A percentile compares a stretch with the other conserved stretches of the same genome.
phyloP scores from a whole-genome alignment of 2,797 vertebrate genomes.

The Channa striata region DNA sequence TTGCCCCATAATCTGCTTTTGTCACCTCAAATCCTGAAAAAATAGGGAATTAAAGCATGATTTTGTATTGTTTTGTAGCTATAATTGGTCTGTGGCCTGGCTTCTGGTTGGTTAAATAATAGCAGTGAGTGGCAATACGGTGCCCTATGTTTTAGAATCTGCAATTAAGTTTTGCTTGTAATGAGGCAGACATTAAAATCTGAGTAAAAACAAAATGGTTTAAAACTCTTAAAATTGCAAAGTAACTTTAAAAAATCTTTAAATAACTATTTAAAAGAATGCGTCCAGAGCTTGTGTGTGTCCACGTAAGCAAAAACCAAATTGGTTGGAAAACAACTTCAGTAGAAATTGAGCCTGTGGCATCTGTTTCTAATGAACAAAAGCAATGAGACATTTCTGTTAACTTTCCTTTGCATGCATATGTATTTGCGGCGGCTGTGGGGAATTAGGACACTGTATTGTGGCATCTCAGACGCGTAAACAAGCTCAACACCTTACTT shows the following conservation, averaged over 20 bases:
- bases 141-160: not conserved
- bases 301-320: not conserved
- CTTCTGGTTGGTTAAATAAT: constrained; percentile 11
- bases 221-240: not conserved
- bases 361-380: constrained; percentile 32
- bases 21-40: not conserved
- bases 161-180: not conserved
- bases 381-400: constrained; percentile 3
- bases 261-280: not conserved
- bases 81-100: constrained; percentile 25
- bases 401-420: not conserved
- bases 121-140: too few species aligned
- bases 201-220: constrained; percentile 4
- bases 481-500: constrained; percentile 10
- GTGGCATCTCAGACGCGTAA: constrained; percentile 12
- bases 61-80: constrained; percentile 19
- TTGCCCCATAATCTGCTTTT: constrained; percentile 6
- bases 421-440: not conserved
- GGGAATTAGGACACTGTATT: not conserved
- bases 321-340: not conserved
- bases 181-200: constrained; percentile 5
- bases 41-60: not conserved
- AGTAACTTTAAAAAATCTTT: not conserved
- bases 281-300: not conserved
- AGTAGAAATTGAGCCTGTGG: not conserved